phyloP scores from a whole-genome alignment of 2,113 vertebrate genomes.

The Vicugna pacos region DNA sequence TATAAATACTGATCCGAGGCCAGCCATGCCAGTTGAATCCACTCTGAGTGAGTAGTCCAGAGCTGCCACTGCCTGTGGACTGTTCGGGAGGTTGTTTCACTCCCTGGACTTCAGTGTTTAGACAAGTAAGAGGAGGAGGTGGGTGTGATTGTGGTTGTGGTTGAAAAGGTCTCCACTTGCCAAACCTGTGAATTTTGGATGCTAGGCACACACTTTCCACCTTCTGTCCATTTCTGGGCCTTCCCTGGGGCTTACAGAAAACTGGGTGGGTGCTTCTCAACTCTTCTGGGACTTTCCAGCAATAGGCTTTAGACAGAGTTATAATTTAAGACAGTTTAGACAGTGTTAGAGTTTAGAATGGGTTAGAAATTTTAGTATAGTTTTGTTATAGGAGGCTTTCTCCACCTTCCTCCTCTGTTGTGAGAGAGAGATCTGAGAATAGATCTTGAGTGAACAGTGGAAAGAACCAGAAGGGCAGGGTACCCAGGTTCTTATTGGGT shows the following conservation, averaged over 20 bases:
- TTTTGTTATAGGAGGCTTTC: background rate
- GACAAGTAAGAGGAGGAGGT: background rate
- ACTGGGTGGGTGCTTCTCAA: background rate
- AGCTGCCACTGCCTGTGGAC: background rate
- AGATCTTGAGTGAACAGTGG: background rate
- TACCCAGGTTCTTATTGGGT: background rate
- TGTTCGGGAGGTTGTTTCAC: conserved; percentile 31
- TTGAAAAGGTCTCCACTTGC: background rate
- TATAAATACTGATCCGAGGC: background rate
- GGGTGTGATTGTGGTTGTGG: conserved; percentile 23
- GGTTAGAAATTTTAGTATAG: background rate
- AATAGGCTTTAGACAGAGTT: conserved; percentile 27
- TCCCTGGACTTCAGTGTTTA: background rate
- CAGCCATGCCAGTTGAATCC: background rate
- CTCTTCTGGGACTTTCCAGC: background rate
- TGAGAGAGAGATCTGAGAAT: background rate
- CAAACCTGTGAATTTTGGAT: conserved; percentile 19
- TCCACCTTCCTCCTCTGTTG: background rate
- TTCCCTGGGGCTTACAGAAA: conserved; percentile 29
- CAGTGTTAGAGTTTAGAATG: background rate
- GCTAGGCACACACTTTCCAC: background rate
- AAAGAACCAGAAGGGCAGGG: background rate
- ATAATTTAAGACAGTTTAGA: background rate
- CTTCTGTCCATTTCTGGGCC: conserved; percentile 10
- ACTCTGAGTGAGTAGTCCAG: background rate